These are phyloP conservation scores for Oryzias dopingdopingensis DNA, from an alignment of 2,797 vertebrate genomes.

Conservation along the genomic window DNA sequence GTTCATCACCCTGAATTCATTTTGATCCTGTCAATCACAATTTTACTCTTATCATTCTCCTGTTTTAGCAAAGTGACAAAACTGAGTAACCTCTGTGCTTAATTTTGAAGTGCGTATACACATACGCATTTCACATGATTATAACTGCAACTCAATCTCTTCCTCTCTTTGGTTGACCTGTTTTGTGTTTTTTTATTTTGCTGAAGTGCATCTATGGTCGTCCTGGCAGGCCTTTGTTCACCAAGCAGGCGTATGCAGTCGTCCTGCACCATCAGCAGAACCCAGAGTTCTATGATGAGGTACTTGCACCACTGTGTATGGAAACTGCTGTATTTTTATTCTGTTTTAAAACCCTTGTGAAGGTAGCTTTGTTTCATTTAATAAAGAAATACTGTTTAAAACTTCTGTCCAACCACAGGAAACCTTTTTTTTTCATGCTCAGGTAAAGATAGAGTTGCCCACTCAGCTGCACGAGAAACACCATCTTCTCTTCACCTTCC, in stretches of 20 bases:
- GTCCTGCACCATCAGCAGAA: conserved; percentile 97
- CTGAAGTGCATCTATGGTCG: conserved; percentile 91
- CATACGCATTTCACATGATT: not conserved
- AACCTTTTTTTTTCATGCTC: conserved; percentile 14
- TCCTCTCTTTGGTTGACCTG: not conserved
- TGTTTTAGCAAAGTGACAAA: too few relatives aligned
- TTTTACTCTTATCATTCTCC: too few relatives aligned
- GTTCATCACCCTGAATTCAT: too few relatives aligned
- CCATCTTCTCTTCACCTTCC: conserved; percentile 95
- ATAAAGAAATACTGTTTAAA: too few relatives aligned
- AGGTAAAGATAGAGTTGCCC: conserved; percentile 96
- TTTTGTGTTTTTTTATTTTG: conserved; percentile 1
- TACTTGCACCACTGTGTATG: conserved; percentile 47
- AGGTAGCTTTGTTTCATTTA: not conserved
- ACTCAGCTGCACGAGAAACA: conserved; percentile 94
- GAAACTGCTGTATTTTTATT: not conserved
- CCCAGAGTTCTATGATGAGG: conserved; percentile 98
- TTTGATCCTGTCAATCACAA: too few relatives aligned
- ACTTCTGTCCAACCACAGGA: conserved; percentile 2
- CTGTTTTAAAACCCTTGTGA: not conserved
- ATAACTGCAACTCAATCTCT: not conserved
- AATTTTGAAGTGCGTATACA: too few relatives aligned
- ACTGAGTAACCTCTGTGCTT: too few relatives aligned
- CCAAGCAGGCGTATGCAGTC: conserved; percentile 84
- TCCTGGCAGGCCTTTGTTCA: conserved; percentile 87